phyloP scores from a whole-genome alignment of 2,888 invertebrate genomes.

The Kryphioiulus occultus region DNA sequence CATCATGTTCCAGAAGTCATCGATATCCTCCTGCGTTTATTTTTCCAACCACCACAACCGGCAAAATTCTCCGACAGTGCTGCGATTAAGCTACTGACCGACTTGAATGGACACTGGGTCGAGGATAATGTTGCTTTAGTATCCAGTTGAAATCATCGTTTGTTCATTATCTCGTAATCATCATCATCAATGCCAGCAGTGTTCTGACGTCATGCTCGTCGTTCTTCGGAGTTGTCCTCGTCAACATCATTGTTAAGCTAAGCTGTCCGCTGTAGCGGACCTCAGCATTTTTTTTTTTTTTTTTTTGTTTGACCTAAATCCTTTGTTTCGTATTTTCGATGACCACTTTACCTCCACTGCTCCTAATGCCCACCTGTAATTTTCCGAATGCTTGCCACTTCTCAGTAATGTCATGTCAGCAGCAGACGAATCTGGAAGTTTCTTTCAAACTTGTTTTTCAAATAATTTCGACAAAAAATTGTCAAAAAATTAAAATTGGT shows the following conservation, averaged over 20 bases:
- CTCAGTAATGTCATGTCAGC: neutral
- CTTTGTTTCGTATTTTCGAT: slow-evolving; percentile 28
- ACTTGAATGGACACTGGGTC: slow-evolving; percentile 36
- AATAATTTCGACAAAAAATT: too few species aligned
- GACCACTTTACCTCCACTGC: slow-evolving; percentile 35
- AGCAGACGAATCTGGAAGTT: neutral
- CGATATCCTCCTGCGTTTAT: slow-evolving; percentile 24
- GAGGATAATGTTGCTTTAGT: slow-evolving; percentile 33
- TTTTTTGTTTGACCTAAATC: slow-evolving; percentile 24
- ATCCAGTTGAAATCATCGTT: slow-evolving; percentile 32
- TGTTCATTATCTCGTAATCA: slow-evolving; percentile 37
- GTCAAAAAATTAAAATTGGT: too few species aligned
- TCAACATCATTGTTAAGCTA: slow-evolving; percentile 39
- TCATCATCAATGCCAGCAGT: slow-evolving; percentile 27
- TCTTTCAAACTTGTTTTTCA: too few species aligned
- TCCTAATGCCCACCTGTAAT: neutral
- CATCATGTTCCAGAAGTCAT: neutral
- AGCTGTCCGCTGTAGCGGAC: slow-evolving; percentile 7
- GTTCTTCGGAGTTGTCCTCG: slow-evolving; percentile 1
- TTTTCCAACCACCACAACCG: neutral
- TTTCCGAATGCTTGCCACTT: neutral
- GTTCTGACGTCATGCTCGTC: slow-evolving; percentile 29
- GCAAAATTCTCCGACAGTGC: neutral
- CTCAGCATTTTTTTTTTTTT: slow-evolving; percentile 9
- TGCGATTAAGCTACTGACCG: slow-evolving; percentile 13